These are phyloP conservation scores for Masnerella sp. DNA, from an alignment of 2,888 invertebrate genomes.

Conservation along the genomic window DNA sequence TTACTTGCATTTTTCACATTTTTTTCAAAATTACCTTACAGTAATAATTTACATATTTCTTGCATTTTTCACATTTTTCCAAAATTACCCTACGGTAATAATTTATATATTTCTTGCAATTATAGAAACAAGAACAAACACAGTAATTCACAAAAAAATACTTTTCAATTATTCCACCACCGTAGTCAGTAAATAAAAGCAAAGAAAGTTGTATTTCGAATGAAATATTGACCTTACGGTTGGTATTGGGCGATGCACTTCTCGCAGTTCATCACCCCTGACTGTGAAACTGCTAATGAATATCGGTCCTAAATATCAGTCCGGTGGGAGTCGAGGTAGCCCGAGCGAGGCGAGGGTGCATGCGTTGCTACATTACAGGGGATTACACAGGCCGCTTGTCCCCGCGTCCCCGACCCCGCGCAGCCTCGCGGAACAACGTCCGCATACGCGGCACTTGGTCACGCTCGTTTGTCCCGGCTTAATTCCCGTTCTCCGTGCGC, in stretches of 20 bases:
- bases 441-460: constrained; percentile 68
- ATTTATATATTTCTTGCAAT: too few relatives aligned
- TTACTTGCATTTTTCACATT: too few relatives aligned
- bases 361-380: constrained; percentile 74
- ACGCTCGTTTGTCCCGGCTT: constrained; percentile 77
- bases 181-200: constrained; percentile 15
- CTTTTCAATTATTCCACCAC: too few relatives aligned
- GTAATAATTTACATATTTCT: too few relatives aligned
- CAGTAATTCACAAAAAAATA: constrained; percentile 1
- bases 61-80: too few relatives aligned
- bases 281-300: constrained; percentile 76
- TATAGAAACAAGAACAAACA: too few relatives aligned
- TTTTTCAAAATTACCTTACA: too few relatives aligned
- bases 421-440: constrained; percentile 54
- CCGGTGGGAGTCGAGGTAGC: constrained; percentile 70
- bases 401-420: constrained; percentile 31
- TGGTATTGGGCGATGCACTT: constrained; percentile 56
- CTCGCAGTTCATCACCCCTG: constrained; percentile 67
- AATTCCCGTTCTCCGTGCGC: constrained; percentile 63
- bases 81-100: too few relatives aligned
- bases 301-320: constrained; percentile 77
- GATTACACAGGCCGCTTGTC: constrained; percentile 66
- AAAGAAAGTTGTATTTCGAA: constrained; percentile 33
- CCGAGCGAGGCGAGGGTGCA: constrained; percentile 66
- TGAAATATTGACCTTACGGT: constrained; percentile 48